These are phyloP conservation scores for Drosophila takahashii DNA, from an alignment of 1,140 invertebrate species.

Conservation along the genomic window DNA sequence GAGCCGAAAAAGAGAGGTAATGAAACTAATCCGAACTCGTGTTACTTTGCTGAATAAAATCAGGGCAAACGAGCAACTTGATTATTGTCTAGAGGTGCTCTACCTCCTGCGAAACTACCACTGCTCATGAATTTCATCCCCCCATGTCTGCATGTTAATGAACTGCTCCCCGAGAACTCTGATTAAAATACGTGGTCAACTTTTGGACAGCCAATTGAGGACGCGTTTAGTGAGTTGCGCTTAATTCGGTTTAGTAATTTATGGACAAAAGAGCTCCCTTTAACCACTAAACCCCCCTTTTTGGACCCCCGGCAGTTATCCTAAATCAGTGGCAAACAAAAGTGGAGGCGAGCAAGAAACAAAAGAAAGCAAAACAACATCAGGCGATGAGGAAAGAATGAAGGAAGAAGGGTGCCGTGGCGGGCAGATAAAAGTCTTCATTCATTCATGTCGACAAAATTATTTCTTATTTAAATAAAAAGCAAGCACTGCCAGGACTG, in stretches of 20 bases:
- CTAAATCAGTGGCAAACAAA: constrained; percentile 50
- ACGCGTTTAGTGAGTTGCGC: constrained; percentile 77
- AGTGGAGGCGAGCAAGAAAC: constrained; percentile 40
- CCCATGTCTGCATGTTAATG: constrained; percentile 71
- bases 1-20: not conserved
- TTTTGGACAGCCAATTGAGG: constrained; percentile 79
- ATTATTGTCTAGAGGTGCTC: constrained; percentile 63
- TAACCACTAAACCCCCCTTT: constrained; percentile 23
- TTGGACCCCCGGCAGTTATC: constrained; percentile 25
- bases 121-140: constrained; percentile 7
- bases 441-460: constrained; percentile 83
- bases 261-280: constrained; percentile 58
- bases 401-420: constrained; percentile 37
- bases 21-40: constrained; percentile 75
- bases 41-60: constrained; percentile 75
- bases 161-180: constrained; percentile 46
- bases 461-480: constrained; percentile 84
- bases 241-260: constrained; percentile 82
- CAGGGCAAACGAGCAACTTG: constrained; percentile 69
- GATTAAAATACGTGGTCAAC: constrained; percentile 82
- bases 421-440: constrained; percentile 79
- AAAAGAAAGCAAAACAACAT: constrained; percentile 45
- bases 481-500: constrained; percentile 41
- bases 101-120: not conserved
- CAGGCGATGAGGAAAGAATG: not conserved